Evolutionary conservation across 1,140 invertebrate species (phyloP), one percentile per base, ranked within the genome.

Genomic region (Laodelphax striatellus): DNA sequence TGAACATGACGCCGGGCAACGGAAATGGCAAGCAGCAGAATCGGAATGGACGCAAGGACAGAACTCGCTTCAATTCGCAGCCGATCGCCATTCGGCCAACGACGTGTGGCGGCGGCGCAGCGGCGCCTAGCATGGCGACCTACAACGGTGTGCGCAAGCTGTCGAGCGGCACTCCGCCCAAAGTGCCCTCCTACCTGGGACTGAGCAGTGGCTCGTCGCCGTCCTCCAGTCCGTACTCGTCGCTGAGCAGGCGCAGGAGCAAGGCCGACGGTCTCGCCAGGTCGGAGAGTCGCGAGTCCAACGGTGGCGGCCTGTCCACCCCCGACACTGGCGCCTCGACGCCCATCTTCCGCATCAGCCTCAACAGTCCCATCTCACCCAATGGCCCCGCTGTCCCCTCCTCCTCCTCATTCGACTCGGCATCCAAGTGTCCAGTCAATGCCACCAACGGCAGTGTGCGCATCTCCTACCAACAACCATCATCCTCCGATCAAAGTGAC

Each of bases 341-440:
- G 16, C 46, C 46, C 0, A 81, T 82, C 62, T 82, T 82, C 61
- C 79, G 81, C 0, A 77, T 83, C 53, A 80, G 77, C 41, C 61
- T 81, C 2, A 80, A 80, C 64, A 82, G 79, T 70, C 80, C 82
- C 3, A 73, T 76, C 34, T 81, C 79, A 4, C 80, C 80, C 0
- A 69, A 75, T 14, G 77, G 77, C 61, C 70, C 74, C 1, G 74
- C 76, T 14, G 77, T 77, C 61, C 70, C 74, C 1, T 74, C 76
- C 31, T 68, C 74, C 1, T 74, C 76, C 31, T 68, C 62, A 13
- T 63, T 61, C 64, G 70, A 66, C 56, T 67, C 34, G 61, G 62
- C 52, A 38, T 59, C 61, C 22, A 65, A 62, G 52, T 63, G 62
- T 63, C 63, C 65, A 9, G 69, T 72, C 3, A 69, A 71, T 63